Evolutionary conservation across 2,113 vertebrate species (phyloP).

Genomic region (Dascyllus trimaculatus): DNA sequence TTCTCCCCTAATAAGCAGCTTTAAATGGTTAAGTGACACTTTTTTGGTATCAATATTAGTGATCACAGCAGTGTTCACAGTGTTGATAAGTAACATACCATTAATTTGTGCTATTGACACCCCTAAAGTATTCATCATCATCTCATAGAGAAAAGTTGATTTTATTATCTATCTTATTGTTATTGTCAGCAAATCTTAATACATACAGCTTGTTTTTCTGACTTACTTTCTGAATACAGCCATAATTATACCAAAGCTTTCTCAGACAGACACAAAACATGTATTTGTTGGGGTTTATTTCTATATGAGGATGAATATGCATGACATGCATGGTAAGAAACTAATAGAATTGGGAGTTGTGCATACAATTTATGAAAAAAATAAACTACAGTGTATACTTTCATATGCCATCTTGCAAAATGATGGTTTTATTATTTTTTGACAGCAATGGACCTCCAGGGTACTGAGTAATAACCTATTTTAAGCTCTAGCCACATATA

Average conservation of each 20-base stretch:
- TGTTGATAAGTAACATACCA: neutral
- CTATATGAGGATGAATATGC: neutral
- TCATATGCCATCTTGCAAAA: neutral
- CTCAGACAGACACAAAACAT: neutral
- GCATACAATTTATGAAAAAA: neutral
- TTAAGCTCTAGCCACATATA: neutral
- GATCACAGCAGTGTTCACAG: neutral
- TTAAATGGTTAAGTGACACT: neutral
- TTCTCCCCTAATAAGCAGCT: neutral
- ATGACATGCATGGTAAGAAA: neutral
- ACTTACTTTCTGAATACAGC: too few relatives aligned
- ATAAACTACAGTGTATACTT: neutral
- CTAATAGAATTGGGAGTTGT: too few relatives aligned
- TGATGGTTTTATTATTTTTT: neutral
- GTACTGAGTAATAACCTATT: neutral
- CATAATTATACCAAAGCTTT: too few relatives aligned
- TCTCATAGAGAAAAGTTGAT: too few relatives aligned
- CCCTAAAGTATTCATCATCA: neutral
- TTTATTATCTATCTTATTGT: too few relatives aligned
- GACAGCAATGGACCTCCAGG: neutral
- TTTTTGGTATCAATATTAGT: neutral
- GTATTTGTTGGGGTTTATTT: neutral
- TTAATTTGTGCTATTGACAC: neutral
- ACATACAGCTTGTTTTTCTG: too few relatives aligned
- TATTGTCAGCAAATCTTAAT: too few relatives aligned